These are phyloP conservation scores for Sarcophilus harrisii DNA, from an alignment of 2,797 vertebrate genomes.

Conservation along the genomic window DNA sequence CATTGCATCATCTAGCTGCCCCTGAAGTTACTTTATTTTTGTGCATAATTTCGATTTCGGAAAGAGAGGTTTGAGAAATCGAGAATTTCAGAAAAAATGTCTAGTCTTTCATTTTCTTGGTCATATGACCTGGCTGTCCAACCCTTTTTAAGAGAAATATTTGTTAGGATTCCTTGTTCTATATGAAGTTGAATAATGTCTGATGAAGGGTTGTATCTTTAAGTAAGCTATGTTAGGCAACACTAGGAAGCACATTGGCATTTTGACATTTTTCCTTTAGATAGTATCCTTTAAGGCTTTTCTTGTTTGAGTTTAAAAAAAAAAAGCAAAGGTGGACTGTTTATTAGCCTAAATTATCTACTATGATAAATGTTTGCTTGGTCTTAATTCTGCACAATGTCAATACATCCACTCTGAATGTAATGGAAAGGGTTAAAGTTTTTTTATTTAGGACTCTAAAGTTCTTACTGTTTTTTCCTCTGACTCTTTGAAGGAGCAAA, in stretches of 20 bases:
- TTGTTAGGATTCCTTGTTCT: background rate
- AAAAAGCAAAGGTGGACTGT: background rate
- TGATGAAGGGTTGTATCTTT: background rate
- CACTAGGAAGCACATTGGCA: background rate
- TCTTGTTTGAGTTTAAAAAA: slow-evolving; percentile 24
- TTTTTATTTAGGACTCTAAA: slow-evolving; percentile 10
- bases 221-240: background rate
- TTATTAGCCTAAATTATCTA: slow-evolving; percentile 38
- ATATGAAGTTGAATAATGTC: background rate
- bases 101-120: background rate
- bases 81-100: background rate
- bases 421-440: slow-evolving; percentile 1
- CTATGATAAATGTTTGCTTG: slow-evolving; percentile 48
- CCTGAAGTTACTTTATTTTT: no score
- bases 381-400: slow-evolving; percentile 39
- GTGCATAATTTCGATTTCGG: background rate
- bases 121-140: background rate
- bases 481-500: slow-evolving; percentile 54
- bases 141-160: background rate
- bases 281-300: slow-evolving; percentile 21
- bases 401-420: slow-evolving; percentile 30
- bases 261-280: background rate
- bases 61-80: background rate
- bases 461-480: slow-evolving; percentile 30
- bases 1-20: no score